Percentiles rank a stretch among this genome's conserved stretches.
phyloP scores from a whole-genome alignment of 2,888 invertebrate species.

The Acronicta alni region DNA sequence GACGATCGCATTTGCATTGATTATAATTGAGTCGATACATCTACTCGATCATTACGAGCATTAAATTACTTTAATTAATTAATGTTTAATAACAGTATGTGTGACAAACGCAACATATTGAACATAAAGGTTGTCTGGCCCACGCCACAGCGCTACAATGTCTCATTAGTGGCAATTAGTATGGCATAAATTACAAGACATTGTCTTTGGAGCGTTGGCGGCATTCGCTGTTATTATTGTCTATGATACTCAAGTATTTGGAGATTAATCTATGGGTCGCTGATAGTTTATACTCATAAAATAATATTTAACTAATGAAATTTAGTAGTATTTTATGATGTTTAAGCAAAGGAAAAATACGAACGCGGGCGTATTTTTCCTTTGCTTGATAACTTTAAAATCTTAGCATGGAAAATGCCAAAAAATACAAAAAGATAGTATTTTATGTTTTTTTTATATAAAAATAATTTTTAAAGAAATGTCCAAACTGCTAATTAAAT shows the following conservation, averaged over 20 bases:
- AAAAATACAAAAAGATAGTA: no score
- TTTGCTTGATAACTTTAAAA: no score
- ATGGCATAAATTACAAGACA: slow-evolving; percentile 79
- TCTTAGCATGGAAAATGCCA: no score
- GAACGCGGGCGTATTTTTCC: no score
- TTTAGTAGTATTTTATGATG: slow-evolving; percentile 6
- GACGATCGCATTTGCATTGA: slow-evolving; percentile 34
- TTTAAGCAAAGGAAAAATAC: no score
- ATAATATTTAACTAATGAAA: slow-evolving; percentile 3
- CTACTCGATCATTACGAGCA: slow-evolving; percentile 48
- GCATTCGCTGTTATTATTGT: slow-evolving; percentile 59
- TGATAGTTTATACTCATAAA: slow-evolving; percentile 11
- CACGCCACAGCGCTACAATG: slow-evolving; percentile 74
- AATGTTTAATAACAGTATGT: slow-evolving; percentile 40
- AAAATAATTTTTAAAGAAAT: slow-evolving; percentile 4
- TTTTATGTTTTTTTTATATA: no score
- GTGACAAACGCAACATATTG: slow-evolving; percentile 47
- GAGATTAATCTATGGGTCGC: slow-evolving; percentile 43
- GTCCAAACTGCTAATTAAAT: slow-evolving; percentile 19
- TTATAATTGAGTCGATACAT: slow-evolving; percentile 41
- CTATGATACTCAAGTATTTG: slow-evolving; percentile 55
- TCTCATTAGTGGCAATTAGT: slow-evolving; percentile 84
- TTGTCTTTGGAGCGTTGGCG: slow-evolving; percentile 68
- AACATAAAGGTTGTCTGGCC: slow-evolving; percentile 62
- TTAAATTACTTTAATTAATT: slow-evolving; percentile 59